phyloP scores from a whole-genome alignment of 2,888 invertebrate genomes.

The Ametastegia equiseti region DNA sequence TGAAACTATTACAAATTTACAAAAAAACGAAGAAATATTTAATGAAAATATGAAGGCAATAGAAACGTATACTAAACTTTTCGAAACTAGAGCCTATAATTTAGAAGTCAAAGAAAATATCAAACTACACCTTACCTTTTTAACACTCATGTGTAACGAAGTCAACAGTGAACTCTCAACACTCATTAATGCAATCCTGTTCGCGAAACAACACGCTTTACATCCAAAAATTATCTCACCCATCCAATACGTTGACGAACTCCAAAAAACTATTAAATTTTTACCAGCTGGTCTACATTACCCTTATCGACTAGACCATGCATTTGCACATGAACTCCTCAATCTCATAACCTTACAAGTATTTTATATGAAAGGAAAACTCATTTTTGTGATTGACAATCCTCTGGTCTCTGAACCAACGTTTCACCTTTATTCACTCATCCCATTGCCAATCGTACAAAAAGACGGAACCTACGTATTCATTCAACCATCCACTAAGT shows the following conservation, averaged over 20 bases:
- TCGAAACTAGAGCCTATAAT: background rate
- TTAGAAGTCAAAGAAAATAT: conserved; percentile 7
- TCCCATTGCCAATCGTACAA: conserved; percentile 20
- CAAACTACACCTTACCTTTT: background rate
- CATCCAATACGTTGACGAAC: background rate
- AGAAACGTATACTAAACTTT: conserved; percentile 48
- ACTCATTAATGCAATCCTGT: background rate
- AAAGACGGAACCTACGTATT: conserved; percentile 3
- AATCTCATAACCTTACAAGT: background rate
- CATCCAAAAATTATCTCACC: background rate
- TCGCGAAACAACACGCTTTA: background rate
- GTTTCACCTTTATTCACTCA: conserved; percentile 21
- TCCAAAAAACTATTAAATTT: background rate
- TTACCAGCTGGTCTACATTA: background rate
- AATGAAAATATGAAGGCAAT: conserved; percentile 53
- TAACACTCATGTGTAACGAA: conserved; percentile 11
- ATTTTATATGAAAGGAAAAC: background rate
- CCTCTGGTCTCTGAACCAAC: background rate
- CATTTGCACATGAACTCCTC: conserved; percentile 1
- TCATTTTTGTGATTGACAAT: background rate
- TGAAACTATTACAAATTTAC: conserved; percentile 42
- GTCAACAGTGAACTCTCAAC: background rate
- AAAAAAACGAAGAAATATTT: conserved; percentile 53
- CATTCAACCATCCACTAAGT: conserved; percentile 39
- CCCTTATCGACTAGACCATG: conserved; percentile 1